These are phyloP conservation scores for Neoseiulus cucumeris DNA, from an alignment of 1,140 invertebrate species.

Conservation along the genomic window DNA sequence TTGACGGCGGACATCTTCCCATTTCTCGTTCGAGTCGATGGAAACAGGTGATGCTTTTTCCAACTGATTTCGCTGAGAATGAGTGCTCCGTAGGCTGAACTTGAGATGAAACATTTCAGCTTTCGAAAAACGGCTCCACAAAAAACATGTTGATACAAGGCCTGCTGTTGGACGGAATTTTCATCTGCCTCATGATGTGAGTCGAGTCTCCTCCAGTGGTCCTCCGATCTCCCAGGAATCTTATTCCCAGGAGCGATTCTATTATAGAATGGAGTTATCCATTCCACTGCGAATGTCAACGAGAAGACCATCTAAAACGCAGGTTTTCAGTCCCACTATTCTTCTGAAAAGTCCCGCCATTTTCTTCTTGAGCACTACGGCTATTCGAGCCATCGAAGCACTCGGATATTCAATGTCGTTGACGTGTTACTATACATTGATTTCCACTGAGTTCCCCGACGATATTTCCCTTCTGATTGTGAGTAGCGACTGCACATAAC, in stretches of 20 bases:
- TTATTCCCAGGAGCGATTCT: background rate
- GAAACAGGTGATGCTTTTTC: too few relatives aligned
- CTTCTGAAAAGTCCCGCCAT: background rate
- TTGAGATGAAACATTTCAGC: background rate
- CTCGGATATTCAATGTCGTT: background rate
- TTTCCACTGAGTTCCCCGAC: background rate
- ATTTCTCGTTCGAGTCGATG: too few relatives aligned
- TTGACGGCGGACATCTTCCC: too few relatives aligned
- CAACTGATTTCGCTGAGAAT: background rate
- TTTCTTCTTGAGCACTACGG: background rate
- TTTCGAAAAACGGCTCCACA: background rate
- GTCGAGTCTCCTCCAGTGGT: background rate
- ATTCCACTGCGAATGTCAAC: background rate
- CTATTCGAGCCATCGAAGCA: background rate
- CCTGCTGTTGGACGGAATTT: background rate
- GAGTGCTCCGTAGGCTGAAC: background rate
- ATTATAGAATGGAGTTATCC: background rate
- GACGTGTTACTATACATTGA: background rate
- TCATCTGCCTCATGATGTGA: background rate
- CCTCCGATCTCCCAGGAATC: background rate
- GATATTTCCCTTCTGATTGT: background rate
- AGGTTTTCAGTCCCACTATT: background rate
- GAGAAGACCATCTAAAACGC: background rate
- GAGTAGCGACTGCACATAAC: background rate
- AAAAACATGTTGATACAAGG: background rate